A percentile compares a stretch with the other conserved stretches of the same genome.
These are phyloP conservation scores for Ctenomys sociabilis DNA, from an alignment of 2,113 vertebrate species.

Conservation along the genomic window DNA sequence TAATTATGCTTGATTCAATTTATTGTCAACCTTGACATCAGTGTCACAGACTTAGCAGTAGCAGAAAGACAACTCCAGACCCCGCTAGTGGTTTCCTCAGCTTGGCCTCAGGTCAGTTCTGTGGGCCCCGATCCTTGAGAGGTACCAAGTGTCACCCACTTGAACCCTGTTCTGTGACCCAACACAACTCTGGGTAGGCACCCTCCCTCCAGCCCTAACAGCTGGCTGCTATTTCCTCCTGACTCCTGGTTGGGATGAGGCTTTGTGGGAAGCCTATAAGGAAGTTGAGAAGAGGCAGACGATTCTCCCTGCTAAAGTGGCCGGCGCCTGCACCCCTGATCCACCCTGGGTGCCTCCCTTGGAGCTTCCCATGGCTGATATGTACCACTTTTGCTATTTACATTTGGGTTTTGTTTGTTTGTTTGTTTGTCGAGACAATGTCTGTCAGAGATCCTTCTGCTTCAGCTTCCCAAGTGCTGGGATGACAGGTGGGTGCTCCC, in stretches of 20 bases:
- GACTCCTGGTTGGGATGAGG: not conserved
- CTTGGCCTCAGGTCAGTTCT: not conserved
- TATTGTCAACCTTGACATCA: constrained; percentile 51
- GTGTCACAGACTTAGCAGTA: not conserved
- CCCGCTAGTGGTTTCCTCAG: not conserved
- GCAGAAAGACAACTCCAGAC: not conserved
- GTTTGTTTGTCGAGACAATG: not conserved
- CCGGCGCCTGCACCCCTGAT: not conserved
- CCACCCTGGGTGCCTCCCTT: not conserved
- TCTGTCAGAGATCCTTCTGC: not conserved
- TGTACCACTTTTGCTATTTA: not conserved
- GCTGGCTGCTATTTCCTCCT: not conserved
- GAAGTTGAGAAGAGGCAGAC: not conserved
- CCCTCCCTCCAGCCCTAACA: not conserved
- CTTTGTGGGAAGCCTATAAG: not conserved
- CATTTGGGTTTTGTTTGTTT: not conserved
- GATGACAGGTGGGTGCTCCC: not conserved
- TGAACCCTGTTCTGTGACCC: not conserved
- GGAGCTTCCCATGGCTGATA: not conserved
- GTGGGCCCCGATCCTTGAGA: not conserved
- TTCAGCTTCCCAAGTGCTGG: not conserved
- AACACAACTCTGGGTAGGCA: not conserved
- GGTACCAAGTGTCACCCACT: not conserved
- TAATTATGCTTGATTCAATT: constrained; percentile 65
- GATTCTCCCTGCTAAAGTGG: not conserved